Base-by-base conservation (phyloP, 2,888 invertebrate species). In the Tetragonisca angustula region DNA sequence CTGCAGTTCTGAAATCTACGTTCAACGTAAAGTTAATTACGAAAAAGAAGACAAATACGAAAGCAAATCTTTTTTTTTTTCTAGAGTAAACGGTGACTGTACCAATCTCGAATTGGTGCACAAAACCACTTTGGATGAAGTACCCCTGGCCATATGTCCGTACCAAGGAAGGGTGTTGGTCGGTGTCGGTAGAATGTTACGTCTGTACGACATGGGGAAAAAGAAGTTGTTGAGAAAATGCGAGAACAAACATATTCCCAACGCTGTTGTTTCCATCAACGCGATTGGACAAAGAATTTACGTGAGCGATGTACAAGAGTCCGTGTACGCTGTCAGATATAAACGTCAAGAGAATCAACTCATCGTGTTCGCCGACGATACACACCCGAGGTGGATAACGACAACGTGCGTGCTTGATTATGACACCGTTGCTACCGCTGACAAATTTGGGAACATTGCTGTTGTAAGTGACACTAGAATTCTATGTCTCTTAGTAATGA, bases 331-430 rank as follows among this genome's bases (percentile, higher is more conserved):
- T 94, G 97, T 99, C 0, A 97, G 99, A 61, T 99, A 99, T 94
- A 98, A 98, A 93, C 96, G 98, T 61, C 96, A 97, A 65, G 99
- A 99, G 94, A 99, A 99, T 95, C 99, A 99, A 92, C 95, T 99
- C 83, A 98, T 99, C 49, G 98, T 99, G 76, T 99, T 99, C 95
- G 99, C 99, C 3, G 99, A 99, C 94, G 99, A 99, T 93, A 99
- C 99, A 0, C 98, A 98, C 94, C 99, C 99, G 0, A 96, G 98
- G 88, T 99, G 99, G 98, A 97, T 99, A 56, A 99, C 99, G 0
- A 97, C 98, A 71, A 97, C 98, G 4, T 97, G 97, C 85, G 96
- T 99, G 74, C 95, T 99, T 71, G 99, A 99, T 95, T 99, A 99
- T 92, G 98, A 99, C 93, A 99, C 99, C 0, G 97, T 99, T 24